Conservation (phyloP, 2,888 invertebrate species). For the Cremastinae sp. region DNA sequence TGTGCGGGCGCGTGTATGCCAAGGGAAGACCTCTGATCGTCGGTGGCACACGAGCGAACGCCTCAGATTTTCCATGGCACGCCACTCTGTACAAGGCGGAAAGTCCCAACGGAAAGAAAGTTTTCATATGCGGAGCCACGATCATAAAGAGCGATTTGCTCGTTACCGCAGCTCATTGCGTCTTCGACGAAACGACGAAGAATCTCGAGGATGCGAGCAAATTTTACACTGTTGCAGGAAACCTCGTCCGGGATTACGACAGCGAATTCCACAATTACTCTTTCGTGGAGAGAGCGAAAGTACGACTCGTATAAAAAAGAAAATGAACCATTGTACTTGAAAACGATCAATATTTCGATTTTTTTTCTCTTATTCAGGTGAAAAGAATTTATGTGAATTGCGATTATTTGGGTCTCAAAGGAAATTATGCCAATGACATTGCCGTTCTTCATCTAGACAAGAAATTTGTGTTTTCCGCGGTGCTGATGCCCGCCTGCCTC, state of each 20-base stretch:
- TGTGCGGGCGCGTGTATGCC: conserved; percentile 72
- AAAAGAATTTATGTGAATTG: conserved; percentile 71
- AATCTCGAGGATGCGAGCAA: conserved; percentile 61
- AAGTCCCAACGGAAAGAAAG: conserved; percentile 58
- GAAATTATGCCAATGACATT: conserved; percentile 75
- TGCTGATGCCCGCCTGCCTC: conserved; percentile 73
- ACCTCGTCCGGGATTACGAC: conserved; percentile 74
- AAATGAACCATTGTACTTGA: not conserved
- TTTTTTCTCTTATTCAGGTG: conserved; percentile 69
- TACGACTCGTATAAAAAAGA: conserved; percentile 43
- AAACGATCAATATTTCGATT: not conserved
- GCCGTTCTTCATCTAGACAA: conserved; percentile 71
- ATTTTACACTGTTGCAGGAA: conserved; percentile 75
- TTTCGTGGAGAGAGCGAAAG: conserved; percentile 67
- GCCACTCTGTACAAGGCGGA: conserved; percentile 73
- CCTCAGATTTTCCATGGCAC: conserved; percentile 79
- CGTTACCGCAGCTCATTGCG: conserved; percentile 80
- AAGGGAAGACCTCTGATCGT: conserved; percentile 68
- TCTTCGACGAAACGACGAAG: conserved; percentile 71
- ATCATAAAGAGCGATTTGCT: conserved; percentile 75
- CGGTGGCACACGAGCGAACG: conserved; percentile 69
- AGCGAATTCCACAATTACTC: conserved; percentile 61
- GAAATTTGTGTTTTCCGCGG: conserved; percentile 69
- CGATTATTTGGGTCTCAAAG: conserved; percentile 70
- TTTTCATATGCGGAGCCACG: conserved; percentile 78